These are phyloP conservation scores for Crotalus helleri DNA, from an alignment of 2,113 vertebrate species.

Conservation along the genomic window DNA sequence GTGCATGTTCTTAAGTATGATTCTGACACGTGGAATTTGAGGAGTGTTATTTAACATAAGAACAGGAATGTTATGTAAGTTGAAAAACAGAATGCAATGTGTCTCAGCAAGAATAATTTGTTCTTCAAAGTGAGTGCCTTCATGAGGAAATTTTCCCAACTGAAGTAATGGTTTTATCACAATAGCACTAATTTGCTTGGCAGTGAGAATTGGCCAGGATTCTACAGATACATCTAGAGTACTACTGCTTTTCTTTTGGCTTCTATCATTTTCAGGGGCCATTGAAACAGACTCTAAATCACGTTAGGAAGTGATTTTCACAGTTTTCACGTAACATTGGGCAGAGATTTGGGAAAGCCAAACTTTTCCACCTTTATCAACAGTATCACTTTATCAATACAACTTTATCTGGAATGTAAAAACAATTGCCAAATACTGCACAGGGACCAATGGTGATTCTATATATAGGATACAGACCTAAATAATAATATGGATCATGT, in stretches of 20 bases:
- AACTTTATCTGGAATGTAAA: neutral
- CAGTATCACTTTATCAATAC: neutral
- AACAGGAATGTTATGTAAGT: conserved; percentile 24
- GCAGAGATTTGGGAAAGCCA: neutral
- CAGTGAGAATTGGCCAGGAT: conserved; percentile 19
- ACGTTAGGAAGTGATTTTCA: neutral
- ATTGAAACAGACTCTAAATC: neutral
- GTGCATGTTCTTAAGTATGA: neutral
- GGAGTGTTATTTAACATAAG: conserved; percentile 6
- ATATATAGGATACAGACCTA: neutral
- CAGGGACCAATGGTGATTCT: neutral
- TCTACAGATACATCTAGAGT: conserved; percentile 8
- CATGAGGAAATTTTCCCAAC: conserved; percentile 42
- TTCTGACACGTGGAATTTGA: conserved; percentile 8
- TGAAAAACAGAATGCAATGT: conserved; percentile 31
- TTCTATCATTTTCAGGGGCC: neutral
- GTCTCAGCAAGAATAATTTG: conserved; percentile 41
- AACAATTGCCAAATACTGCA: neutral
- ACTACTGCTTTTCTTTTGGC: neutral
- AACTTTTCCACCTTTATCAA: neutral
- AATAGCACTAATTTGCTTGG: conserved; percentile 30
- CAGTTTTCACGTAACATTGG: neutral
- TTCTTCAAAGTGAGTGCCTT: conserved; percentile 16
- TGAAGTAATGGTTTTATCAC: neutral
- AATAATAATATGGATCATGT: neutral